These are phyloP conservation scores for Oxyscelio sp. DNA, from an alignment of 2,888 invertebrate species.

Conservation along the genomic window DNA sequence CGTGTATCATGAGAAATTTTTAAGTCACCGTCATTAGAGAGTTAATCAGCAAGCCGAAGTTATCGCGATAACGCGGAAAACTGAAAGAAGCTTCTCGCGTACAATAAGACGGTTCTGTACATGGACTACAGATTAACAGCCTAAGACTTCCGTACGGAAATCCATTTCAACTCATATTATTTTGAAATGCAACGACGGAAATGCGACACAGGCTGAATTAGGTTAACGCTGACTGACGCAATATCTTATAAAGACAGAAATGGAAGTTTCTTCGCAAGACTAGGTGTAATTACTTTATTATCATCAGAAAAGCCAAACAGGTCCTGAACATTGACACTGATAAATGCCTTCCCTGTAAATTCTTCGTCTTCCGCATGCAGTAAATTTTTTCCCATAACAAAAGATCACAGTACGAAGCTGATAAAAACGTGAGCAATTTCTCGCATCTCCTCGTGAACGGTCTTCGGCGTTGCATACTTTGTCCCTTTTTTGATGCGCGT, in stretches of 20 bases:
- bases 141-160: neutral
- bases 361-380: conserved; percentile 45
- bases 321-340: conserved; percentile 32
- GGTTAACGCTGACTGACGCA: neutral
- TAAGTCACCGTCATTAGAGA: conserved; percentile 38
- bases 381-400: conserved; percentile 40
- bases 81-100: neutral
- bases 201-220: neutral
- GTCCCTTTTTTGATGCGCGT: conserved; percentile 48
- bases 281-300: conserved; percentile 31
- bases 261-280: neutral
- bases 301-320: neutral
- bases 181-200: neutral
- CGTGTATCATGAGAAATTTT: conserved; percentile 40
- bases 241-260: neutral
- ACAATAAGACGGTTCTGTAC: conserved; percentile 18
- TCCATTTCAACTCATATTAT: neutral
- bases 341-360: conserved; percentile 33
- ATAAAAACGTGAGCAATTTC: conserved; percentile 63
- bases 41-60: conserved; percentile 23
- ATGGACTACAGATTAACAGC: neutral
- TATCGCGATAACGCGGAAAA: conserved; percentile 16
- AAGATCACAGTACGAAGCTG: conserved; percentile 25
- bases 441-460: conserved; percentile 19
- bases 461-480: conserved; percentile 35